These are phyloP conservation scores for Turritopsis rubra DNA, from an alignment of 30 jellyfish, hydroid and myxozoan species.

Conservation along the genomic window DNA sequence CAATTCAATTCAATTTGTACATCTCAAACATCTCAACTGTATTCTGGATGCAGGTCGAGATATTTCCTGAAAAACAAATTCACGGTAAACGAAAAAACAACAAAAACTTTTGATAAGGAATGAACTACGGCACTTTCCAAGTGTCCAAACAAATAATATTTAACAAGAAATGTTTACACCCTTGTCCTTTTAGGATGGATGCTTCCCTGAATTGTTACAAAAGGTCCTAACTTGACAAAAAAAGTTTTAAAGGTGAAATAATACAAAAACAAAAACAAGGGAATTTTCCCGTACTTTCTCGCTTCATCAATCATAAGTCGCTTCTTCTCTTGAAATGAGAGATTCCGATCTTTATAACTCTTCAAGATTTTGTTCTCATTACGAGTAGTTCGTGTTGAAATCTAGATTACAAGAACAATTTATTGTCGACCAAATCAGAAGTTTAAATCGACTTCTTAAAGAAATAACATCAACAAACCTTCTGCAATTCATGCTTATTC, in stretches of 20 bases:
- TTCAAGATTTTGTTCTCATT: slow-evolving; percentile 3
- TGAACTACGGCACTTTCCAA: too few species aligned
- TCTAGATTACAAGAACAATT: not conserved
- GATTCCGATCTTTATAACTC: slow-evolving; percentile 19
- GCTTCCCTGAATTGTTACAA: not conserved
- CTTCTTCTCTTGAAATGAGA: slow-evolving; percentile 71
- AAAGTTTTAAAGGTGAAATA: not conserved
- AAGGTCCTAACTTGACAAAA: too few species aligned
- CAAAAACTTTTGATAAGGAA: too few species aligned
- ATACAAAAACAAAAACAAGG: not conserved
- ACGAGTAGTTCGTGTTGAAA: not conserved
- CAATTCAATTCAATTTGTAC: not conserved
- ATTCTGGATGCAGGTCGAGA: slow-evolving; percentile 13
- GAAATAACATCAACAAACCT: not conserved
- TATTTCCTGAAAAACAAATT: not conserved
- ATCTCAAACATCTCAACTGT: not conserved
- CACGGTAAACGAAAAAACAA: not conserved
- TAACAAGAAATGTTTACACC: too few species aligned
- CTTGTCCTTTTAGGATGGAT: not conserved
- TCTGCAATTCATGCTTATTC: slow-evolving; percentile 21
- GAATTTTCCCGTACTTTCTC: slow-evolving; percentile 57
- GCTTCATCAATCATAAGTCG: slow-evolving; percentile 73
- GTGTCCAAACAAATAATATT: too few species aligned
- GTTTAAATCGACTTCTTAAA: too few species aligned
- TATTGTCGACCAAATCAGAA: not conserved